Percentiles rank a stretch among this genome's conserved stretches.
phyloP scores from a whole-genome alignment of 2,888 invertebrate genomes.

The Erebia epiphron region DNA sequence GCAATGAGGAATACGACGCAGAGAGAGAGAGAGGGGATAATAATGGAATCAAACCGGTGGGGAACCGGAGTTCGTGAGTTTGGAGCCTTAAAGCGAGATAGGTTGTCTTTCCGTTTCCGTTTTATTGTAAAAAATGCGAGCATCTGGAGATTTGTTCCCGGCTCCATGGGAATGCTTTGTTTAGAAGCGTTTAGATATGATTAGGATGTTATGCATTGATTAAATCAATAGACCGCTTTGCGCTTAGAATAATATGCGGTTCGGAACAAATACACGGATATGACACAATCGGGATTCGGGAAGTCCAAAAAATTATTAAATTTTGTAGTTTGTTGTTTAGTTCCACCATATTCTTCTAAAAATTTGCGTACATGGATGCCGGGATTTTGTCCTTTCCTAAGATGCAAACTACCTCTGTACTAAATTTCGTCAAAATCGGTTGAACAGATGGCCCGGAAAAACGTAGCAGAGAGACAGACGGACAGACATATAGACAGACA shows the following conservation, averaged over 20 bases:
- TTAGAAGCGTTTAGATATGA: conserved; percentile 37
- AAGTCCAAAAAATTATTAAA: not conserved
- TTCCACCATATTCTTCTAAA: not conserved
- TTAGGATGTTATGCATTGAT: conserved; percentile 33
- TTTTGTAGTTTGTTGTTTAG: not conserved
- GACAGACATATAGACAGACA: too few relatives aligned
- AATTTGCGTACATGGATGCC: too few relatives aligned
- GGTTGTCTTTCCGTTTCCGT: conserved; percentile 79
- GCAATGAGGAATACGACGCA: too few relatives aligned
- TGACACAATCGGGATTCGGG: conserved; percentile 11
- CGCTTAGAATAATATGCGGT: conserved; percentile 8
- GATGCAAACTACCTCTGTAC: too few relatives aligned
- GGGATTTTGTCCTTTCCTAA: too few relatives aligned
- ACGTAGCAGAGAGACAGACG: too few relatives aligned
- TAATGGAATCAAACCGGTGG: not conserved
- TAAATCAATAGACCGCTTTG: conserved; percentile 22
- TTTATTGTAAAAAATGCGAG: conserved; percentile 62
- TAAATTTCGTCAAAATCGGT: too few relatives aligned
- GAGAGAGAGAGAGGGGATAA: too few relatives aligned
- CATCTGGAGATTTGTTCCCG: conserved; percentile 62
- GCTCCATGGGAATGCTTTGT: conserved; percentile 60
- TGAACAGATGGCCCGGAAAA: too few relatives aligned
- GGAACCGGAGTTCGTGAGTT: not conserved
- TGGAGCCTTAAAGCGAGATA: conserved; percentile 47
- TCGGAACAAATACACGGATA: conserved; percentile 8